Percentiles rank a stretch among this genome's conserved stretches.
These are phyloP conservation scores for Paedocypris micromegethes DNA, from an alignment of 2,797 vertebrate genomes.

Conservation along the genomic window DNA sequence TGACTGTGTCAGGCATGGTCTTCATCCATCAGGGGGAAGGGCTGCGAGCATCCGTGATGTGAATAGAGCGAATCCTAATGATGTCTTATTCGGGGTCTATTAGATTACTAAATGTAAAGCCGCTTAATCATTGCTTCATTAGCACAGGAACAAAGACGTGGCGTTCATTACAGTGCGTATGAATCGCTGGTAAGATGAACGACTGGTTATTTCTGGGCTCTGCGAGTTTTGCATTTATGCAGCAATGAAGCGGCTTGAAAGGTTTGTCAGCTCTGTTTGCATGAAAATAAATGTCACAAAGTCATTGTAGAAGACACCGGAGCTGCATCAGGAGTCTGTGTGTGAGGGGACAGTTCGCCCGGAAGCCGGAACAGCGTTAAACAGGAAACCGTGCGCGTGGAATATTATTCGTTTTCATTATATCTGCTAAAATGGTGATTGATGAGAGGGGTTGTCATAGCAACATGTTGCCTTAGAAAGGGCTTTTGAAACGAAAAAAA, in stretches of 20 bases:
- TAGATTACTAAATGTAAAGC: conserved; percentile 47
- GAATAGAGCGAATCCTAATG: conserved; percentile 36
- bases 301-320: background rate
- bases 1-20: conserved; percentile 1
- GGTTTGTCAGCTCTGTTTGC: background rate
- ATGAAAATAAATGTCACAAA: background rate
- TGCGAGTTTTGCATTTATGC: background rate
- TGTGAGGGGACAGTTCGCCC: conserved; percentile 11
- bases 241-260: background rate
- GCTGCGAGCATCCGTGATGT: conserved; percentile 5
- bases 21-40: conserved; percentile 21
- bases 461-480: conserved; percentile 47
- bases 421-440: conserved; percentile 45
- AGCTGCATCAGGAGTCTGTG: conserved; percentile 14
- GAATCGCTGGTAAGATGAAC: conserved; percentile 7
- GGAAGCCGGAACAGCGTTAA: conserved; percentile 31
- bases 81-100: conserved; percentile 43
- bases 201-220: background rate
- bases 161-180: conserved; percentile 32
- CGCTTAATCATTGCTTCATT: conserved; percentile 49
- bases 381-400: conserved; percentile 27
- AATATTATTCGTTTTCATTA: conserved; percentile 47
- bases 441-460: conserved; percentile 52
- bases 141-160: conserved; percentile 37
- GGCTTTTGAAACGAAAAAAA: conserved; percentile 29